These are phyloP conservation scores for Tetragonula clypearis DNA, from an alignment of 1,140 invertebrate genomes.

Conservation along the genomic window DNA sequence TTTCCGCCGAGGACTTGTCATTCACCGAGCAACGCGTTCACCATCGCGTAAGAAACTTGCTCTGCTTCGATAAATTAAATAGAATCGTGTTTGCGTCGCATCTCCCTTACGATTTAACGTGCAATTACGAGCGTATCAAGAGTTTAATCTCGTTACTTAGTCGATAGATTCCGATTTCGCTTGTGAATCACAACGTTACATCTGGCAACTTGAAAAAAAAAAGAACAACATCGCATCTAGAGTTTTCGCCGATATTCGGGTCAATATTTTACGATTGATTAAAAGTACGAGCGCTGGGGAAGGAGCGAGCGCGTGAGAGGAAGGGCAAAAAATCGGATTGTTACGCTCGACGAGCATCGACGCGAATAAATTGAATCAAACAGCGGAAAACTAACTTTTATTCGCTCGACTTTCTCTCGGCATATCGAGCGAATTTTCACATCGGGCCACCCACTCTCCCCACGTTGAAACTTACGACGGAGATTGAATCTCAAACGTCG, in stretches of 20 bases:
- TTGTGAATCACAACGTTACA: background rate
- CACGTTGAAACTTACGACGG: background rate
- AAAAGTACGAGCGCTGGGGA: background rate
- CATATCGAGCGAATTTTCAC: background rate
- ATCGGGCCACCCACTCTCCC: background rate
- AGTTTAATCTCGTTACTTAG: background rate
- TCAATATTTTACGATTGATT: background rate
- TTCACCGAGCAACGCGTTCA: background rate
- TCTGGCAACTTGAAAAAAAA: background rate
- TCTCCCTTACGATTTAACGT: background rate
- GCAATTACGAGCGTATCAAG: background rate
- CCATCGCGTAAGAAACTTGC: background rate
- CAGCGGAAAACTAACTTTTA: background rate
- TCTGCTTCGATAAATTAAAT: background rate
- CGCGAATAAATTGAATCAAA: background rate
- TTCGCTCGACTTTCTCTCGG: background rate
- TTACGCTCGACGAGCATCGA: background rate
- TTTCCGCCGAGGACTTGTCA: constrained; percentile 4
- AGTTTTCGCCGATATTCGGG: background rate
- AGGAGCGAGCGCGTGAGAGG: background rate
- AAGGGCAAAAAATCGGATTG: background rate
- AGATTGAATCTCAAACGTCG: background rate
- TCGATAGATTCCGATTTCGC: background rate
- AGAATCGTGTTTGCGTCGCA: background rate
- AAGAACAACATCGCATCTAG: background rate